Percentiles rank a stretch among this genome's conserved stretches.
Evolutionary conservation across 2,888 invertebrate species (phyloP).

Genomic region (Periphyllus acericola): DNA sequence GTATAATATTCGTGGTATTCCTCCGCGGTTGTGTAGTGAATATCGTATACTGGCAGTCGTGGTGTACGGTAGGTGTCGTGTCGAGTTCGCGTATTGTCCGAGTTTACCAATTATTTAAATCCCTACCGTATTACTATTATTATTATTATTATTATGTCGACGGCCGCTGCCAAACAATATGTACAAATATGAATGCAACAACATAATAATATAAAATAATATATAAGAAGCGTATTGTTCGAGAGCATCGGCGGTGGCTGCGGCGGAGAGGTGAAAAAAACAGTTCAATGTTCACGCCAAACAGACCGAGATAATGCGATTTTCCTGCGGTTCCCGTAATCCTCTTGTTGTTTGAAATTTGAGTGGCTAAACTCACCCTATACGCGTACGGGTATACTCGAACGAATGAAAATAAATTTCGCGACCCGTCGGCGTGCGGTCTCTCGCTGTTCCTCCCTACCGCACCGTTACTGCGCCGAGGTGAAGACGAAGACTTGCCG

Average conservation of each 20-base stretch:
- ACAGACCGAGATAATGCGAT: constrained; percentile 62
- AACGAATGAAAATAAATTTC: background rate
- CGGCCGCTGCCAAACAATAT: constrained; percentile 44
- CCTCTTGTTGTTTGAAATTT: constrained; percentile 59
- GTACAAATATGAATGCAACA: constrained; percentile 20
- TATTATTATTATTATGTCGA: constrained; percentile 42
- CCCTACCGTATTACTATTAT: constrained; percentile 35
- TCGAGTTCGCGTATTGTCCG: constrained; percentile 57
- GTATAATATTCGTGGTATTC: no score
- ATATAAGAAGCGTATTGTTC: constrained; percentile 43
- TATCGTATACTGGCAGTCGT: background rate
- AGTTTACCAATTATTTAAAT: constrained; percentile 61
- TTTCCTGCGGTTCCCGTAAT: constrained; percentile 54
- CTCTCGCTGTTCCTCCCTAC: background rate
- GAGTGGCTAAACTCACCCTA: constrained; percentile 40
- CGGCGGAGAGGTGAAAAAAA: constrained; percentile 37
- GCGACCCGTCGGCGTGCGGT: background rate
- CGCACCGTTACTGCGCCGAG: no score
- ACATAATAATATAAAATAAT: constrained; percentile 32
- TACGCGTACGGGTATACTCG: background rate
- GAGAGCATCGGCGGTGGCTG: background rate
- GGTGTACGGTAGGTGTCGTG: constrained; percentile 54
- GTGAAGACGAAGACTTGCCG: no score
- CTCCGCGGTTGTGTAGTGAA: background rate
- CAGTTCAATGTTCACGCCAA: constrained; percentile 57